phyloP scores from a whole-genome alignment of 2,797 vertebrate genomes.

The Phalanger gymnotis region DNA sequence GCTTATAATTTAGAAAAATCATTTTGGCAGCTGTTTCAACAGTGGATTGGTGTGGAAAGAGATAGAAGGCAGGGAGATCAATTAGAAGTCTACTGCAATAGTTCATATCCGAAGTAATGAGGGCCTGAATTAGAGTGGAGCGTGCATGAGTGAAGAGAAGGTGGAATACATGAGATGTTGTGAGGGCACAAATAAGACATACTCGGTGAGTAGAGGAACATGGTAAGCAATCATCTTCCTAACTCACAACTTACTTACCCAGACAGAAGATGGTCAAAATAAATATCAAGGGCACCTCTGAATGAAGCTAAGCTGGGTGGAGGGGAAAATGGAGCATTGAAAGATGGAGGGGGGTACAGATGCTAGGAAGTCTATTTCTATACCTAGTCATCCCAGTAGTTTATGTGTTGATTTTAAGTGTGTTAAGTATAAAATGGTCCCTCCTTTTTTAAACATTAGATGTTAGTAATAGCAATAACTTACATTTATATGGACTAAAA shows the following conservation, averaged over 20 bases:
- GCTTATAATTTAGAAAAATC: not conserved
- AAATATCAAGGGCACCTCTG: not conserved
- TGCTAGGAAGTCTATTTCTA: not conserved
- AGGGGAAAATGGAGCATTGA: not conserved
- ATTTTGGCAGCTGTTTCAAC: not conserved
- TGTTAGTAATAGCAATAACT: not conserved
- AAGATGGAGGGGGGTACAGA: not conserved
- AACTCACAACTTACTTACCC: not conserved
- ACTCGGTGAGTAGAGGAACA: not conserved
- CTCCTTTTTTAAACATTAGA: not conserved
- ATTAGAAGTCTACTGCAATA: not conserved
- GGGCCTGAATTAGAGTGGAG: not conserved
- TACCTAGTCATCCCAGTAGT: not conserved
- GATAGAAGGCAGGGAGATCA: not conserved
- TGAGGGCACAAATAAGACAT: not conserved
- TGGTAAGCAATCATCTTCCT: not conserved
- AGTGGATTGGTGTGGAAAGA: not conserved
- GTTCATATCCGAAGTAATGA: not conserved
- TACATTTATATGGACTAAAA: not conserved
- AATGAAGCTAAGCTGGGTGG: not conserved
- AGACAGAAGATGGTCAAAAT: not conserved
- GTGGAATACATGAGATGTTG: not conserved
- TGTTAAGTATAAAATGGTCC: not conserved
- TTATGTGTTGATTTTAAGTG: not conserved
- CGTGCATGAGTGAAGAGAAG: not conserved